These are phyloP conservation scores for Thecocarcelia acutangulata DNA, from an alignment of 2,888 invertebrate species.

Conservation along the genomic window DNA sequence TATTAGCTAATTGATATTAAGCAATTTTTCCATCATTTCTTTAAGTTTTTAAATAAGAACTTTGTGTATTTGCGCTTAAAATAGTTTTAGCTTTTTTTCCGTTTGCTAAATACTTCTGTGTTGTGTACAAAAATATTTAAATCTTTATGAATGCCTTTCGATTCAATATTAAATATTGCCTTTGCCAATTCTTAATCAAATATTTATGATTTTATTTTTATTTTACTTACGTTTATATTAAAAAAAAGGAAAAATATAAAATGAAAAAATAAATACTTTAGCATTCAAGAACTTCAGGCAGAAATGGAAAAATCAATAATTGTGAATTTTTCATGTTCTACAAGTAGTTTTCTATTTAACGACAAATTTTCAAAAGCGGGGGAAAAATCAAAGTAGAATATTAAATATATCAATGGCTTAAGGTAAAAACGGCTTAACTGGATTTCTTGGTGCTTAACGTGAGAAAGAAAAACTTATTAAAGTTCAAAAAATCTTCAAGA, in stretches of 20 bases:
- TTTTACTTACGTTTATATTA: background rate
- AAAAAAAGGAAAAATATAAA: background rate
- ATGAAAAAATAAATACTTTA: background rate
- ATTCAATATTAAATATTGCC: background rate
- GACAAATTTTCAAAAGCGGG: slow-evolving; percentile 1
- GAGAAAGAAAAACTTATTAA: too few species aligned
- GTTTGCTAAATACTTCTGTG: too few species aligned
- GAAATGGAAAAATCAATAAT: slow-evolving; percentile 25
- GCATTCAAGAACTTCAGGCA: background rate
- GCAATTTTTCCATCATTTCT: too few species aligned
- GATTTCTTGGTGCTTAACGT: background rate
- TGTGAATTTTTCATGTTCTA: slow-evolving; percentile 17
- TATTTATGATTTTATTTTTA: background rate
- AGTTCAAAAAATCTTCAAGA: too few species aligned
- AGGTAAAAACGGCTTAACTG: background rate
- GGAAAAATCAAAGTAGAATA: background rate
- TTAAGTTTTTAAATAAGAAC: too few species aligned
- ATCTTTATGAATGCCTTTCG: background rate
- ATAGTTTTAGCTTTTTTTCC: too few species aligned
- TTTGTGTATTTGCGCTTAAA: too few species aligned
- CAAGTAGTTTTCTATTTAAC: slow-evolving; percentile 14
- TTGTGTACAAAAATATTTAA: background rate
- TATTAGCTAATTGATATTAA: too few species aligned
- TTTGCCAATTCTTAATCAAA: slow-evolving; percentile 12
- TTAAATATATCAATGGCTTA: background rate